These are phyloP conservation scores for Craniophora ligustri DNA, from an alignment of 2,888 invertebrate species.

Conservation along the genomic window DNA sequence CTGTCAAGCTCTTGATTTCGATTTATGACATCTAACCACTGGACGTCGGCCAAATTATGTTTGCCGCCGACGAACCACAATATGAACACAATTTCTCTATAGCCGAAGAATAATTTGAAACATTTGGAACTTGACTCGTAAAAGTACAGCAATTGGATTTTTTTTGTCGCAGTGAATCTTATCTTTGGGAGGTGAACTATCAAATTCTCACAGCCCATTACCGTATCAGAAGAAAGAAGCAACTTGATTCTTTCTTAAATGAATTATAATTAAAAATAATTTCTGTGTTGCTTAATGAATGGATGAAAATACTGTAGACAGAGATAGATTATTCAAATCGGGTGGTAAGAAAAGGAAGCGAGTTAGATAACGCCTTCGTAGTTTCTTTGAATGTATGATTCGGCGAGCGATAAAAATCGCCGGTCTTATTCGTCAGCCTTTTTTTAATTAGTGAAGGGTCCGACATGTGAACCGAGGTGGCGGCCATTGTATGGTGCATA, in stretches of 20 bases:
- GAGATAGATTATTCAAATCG: constrained; percentile 63
- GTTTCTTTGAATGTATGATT: constrained; percentile 83
- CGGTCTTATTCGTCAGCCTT: constrained; percentile 87
- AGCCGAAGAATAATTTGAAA: constrained; percentile 31
- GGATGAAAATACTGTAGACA: constrained; percentile 72
- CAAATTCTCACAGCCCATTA: constrained; percentile 80
- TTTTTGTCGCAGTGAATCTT: constrained; percentile 37
- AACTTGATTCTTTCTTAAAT: constrained; percentile 75
- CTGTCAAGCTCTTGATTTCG: constrained; percentile 75
- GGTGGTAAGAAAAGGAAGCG: constrained; percentile 72
- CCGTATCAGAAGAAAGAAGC: constrained; percentile 74
- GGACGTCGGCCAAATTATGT: constrained; percentile 53
- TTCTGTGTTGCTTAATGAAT: constrained; percentile 82
- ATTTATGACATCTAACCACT: constrained; percentile 71
- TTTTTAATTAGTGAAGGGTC: constrained; percentile 87
- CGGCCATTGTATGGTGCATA: constrained; percentile 82
- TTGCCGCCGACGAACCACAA: constrained; percentile 24
- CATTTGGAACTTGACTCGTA: constrained; percentile 18
- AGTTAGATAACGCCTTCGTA: constrained; percentile 82
- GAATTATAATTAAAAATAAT: constrained; percentile 87
- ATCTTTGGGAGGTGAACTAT: constrained; percentile 72
- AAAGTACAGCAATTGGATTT: constrained; percentile 7
- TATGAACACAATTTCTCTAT: constrained; percentile 36
- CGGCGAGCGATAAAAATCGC: constrained; percentile 87
- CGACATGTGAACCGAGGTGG: constrained; percentile 83